Evolutionary conservation across 2,113 vertebrate genomes (phyloP), one percentile per base, ranked within the genome.

Genomic region (Xiphorhynchus elegans): DNA sequence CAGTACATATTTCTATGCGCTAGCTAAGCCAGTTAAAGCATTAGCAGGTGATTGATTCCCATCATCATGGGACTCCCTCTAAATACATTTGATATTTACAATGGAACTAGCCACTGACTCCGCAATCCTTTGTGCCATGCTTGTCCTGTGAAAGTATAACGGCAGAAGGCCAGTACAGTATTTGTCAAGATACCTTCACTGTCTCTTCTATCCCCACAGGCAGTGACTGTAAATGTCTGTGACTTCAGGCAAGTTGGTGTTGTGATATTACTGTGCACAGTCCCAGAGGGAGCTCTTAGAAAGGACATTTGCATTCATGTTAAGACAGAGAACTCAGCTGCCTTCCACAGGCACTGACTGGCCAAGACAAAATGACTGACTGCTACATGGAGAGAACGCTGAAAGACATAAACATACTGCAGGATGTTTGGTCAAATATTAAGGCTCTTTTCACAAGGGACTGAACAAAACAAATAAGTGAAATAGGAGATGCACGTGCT

Each of bases 31-130:
- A 84, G 86, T 97, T 98, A 97, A 96, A 98, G 98, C 97, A 98
- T 98, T 98, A 98, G 97, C 93, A 98, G 95, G 96, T 98, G 98
- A 98, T 96, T 98, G 98, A 98, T 98, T 96, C 96, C 96, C 95
- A 89, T 86, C 93, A 86, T 94, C 91, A 84, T 90, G 97, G 97
- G 97, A 97, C 90, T 96, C 90, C 92, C 80, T 92, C 83, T 96
- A 98, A 98, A 98, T 96, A 98, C 92, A 97, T 98, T 97, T 97
- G 98, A 92, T 97, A 98, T 99, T 98, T 98, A 98, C 99, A 98
- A 97, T 98, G 95, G 96, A 98, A 98, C 96, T 97, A 95, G 92
- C 95, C 98, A 97, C 97, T 98, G 98, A 98, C 98, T 98, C 97
- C 96, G 70, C 98, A 98, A 98, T 98, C 98, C 98, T 98, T 96